Base-by-base conservation (phyloP, 2,888 invertebrate species). In the Dichetophora obliterata region DNA sequence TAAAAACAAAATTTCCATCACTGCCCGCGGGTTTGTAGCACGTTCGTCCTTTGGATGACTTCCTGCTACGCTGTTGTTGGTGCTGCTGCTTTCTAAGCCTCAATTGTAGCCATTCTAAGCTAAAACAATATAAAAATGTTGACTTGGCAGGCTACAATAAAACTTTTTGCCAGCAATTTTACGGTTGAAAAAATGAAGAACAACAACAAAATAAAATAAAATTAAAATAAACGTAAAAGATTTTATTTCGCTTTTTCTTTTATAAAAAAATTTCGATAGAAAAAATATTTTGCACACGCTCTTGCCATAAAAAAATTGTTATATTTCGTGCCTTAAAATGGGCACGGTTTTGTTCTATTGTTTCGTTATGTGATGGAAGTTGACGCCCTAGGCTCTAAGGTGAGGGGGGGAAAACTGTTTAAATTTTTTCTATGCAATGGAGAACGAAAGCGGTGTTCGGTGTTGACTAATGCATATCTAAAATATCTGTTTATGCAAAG, bases 271-370 rank as follows among this genome's bases (percentile, higher is more conserved):
- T 14, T 57, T 66, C 22, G 66, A 19, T 66, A 43, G 66, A 19
- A 43, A 34, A 66, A 66, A 66, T 66, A 43, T 43, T 71, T 77
- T 63, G 75, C 77, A 77, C 79, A 78, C 76, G 79, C 72, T 79
- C 79, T 75, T 74, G 75, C 73, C 76, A 78, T 78, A 78, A 79
- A 76, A 69, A 75, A 71, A 24, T 22, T 76, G 31, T 66, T 72
- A 73, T 73, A 72, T 76, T 76, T 72, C 66, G 71, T 34, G 66
- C 66, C 70, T 76, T 68, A 73, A 73, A 66, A 72, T 68, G 63
- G n/a, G 27, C 61, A 63, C 14, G 3, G 16, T n/a, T 9, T 63
- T 63, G 24, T 63, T 63, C 34, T 34, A 63, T 63, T 63, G 34
- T 63, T 63, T n/a, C 14, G 27, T 27, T 22, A 61, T 61, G 14